Evolutionary conservation across 2,797 vertebrate species (phyloP), one percentile per base, ranked within the genome.

Genomic region (Bufotes viridis): DNA sequence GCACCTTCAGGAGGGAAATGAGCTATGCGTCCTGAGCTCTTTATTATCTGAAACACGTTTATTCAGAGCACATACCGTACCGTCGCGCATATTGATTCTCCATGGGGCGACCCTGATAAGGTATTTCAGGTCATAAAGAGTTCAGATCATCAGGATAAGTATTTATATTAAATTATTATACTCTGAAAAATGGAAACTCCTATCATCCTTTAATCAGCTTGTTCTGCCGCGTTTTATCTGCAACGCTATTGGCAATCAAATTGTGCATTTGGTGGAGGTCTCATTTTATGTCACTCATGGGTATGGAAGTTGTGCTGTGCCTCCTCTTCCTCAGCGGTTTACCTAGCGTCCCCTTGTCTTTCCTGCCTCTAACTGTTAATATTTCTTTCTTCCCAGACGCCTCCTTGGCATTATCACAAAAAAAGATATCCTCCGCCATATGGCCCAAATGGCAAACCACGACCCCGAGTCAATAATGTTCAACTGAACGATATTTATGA

Each of bases 401-500:
- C 98, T 99, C 94, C 98, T 99, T 97, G 98, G 98, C 95, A 98
- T 99, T 94, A 96, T 99, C 95, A 99, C 98, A 97, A 99, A 99
- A 98, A 99, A 99, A 97, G 98, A 99, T 94, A 99, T 99, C 95
- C 98, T 99, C 60, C 98, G 98, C 95, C 98, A 99, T 95, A 99
- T 99, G 98, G 98, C 98, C 94, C 98, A 99, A 96, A 99, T 97
- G 97, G 97, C 98, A 96, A 96, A 99, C 95, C 96, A 97, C 95
- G 98, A 99, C 92, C 98, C 98, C 94, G 97, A 97, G 93, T 97
- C 96, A 94, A 99, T 99, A 95, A 98, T 99, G 98, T 99, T 99
- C 98, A 99, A 99, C 96, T 99, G 96, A 98, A 96, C 82, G 92
- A 94, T 86, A 93, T 95, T 89, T 93, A 92, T 87, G 95, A 93